phyloP scores from a whole-genome alignment of 2,888 invertebrate species.

The Allygus modestus region DNA sequence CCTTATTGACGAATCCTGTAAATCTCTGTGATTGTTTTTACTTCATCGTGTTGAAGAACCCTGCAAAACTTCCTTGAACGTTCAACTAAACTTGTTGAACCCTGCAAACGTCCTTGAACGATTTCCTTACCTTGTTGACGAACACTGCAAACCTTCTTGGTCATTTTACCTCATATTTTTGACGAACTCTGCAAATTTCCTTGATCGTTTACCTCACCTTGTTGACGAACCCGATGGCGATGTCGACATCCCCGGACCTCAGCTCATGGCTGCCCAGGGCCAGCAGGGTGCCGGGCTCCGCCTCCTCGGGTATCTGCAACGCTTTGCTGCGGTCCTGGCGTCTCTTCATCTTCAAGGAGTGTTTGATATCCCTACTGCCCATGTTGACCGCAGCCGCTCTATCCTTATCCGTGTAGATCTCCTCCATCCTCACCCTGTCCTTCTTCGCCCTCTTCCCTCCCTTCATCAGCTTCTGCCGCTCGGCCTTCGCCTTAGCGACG shows the following conservation, averaged over 20 bases:
- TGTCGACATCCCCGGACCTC: slow-evolving; percentile 84
- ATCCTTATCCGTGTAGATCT: slow-evolving; percentile 93
- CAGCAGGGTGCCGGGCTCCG: slow-evolving; percentile 86
- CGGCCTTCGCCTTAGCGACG: slow-evolving; percentile 70
- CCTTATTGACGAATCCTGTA: no score
- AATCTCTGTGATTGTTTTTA: no score
- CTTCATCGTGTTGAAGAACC: no score
- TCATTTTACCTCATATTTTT: no score
- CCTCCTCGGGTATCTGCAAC: slow-evolving; percentile 86
- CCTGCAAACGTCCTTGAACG: no score
- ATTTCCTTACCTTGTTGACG: no score
- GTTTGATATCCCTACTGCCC: slow-evolving; percentile 92
- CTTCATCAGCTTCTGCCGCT: slow-evolving; percentile 59
- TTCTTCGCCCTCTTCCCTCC: slow-evolving; percentile 56
- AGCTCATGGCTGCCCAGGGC: slow-evolving; percentile 88
- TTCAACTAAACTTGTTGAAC: no score
- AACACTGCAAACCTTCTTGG: no score
- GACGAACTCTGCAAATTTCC: no score
- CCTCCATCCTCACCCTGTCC: slow-evolving; percentile 76
- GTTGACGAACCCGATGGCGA: slow-evolving; percentile 86
- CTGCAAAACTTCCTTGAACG: no score
- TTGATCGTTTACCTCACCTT: no score
- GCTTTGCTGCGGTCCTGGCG: slow-evolving; percentile 86
- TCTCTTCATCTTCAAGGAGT: slow-evolving; percentile 87
- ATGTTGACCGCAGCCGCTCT: slow-evolving; percentile 92